phyloP scores from a whole-genome alignment of 2,888 invertebrate species.

The Eugnorisma glareosa region DNA sequence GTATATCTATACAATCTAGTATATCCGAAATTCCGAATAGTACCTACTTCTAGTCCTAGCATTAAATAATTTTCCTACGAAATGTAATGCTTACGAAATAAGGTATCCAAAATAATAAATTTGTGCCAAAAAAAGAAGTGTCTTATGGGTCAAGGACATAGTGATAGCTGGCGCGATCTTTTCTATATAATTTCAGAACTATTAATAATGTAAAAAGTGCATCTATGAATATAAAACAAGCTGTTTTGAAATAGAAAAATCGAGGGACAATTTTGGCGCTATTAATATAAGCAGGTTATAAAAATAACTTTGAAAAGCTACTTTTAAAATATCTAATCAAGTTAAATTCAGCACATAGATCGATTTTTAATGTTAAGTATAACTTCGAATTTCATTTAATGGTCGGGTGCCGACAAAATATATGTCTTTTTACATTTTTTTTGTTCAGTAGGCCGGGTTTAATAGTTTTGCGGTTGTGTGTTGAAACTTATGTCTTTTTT shows the following conservation, averaged over 20 bases:
- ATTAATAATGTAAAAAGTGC: background rate
- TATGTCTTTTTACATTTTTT: no score
- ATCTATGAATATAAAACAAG: background rate
- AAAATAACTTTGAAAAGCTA: background rate
- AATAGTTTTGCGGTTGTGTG: no score
- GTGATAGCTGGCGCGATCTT: conserved; percentile 40
- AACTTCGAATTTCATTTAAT: no score
- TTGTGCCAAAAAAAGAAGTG: conserved; percentile 48
- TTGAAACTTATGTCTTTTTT: no score
- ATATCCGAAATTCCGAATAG: conserved; percentile 41
- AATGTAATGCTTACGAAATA: conserved; percentile 66
- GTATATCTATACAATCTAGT: conserved; percentile 13
- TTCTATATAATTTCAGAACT: background rate
- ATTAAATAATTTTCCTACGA: conserved; percentile 55
- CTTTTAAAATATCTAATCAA: background rate
- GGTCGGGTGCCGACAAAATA: no score
- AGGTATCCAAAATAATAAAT: conserved; percentile 59
- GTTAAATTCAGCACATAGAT: background rate
- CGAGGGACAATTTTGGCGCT: background rate
- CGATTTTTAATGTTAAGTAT: no score
- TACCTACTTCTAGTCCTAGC: conserved; percentile 52
- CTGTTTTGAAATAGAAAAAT: background rate
- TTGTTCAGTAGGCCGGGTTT: no score
- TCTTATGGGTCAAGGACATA: conserved; percentile 15
- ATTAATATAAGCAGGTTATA: background rate